These are phyloP conservation scores for Malurus alboscapulatus DNA, from an alignment of 2,113 vertebrate species.

Conservation along the genomic window DNA sequence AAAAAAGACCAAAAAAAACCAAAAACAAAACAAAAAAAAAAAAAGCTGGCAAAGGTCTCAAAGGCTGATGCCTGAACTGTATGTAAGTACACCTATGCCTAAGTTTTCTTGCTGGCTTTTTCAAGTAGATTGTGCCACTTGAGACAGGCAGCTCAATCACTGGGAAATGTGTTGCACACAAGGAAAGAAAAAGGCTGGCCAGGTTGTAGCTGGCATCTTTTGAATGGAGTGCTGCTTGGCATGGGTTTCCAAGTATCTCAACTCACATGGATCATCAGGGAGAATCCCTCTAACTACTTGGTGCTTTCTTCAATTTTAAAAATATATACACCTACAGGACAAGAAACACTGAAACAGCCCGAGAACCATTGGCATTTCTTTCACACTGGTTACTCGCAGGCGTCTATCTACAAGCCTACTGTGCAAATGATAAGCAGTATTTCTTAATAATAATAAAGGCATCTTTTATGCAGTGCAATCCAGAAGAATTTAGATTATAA, in stretches of 20 bases:
- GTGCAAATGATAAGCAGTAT: background rate
- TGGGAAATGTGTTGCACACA: accelerated
- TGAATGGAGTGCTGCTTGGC: accelerated
- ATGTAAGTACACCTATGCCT: background rate
- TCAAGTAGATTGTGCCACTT: background rate
- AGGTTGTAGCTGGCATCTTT: background rate
- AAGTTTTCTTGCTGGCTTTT: background rate
- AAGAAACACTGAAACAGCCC: background rate
- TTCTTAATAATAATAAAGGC: background rate
- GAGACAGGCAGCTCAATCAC: background rate
- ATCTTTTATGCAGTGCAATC: background rate
- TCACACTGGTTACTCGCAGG: background rate
- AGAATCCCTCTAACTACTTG: background rate
- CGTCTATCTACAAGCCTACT: background rate
- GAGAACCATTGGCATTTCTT: background rate
- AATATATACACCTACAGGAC: background rate
- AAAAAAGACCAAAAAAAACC: background rate
- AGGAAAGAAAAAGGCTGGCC: background rate
- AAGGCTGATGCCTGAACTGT: background rate
- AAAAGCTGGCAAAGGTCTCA: background rate
- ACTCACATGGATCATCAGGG: background rate
- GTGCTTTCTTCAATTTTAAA: background rate
- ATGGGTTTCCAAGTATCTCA: background rate
- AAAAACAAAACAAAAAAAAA: background rate
- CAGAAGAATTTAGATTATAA: conserved; percentile 8